Conservation (phyloP, 2,888 invertebrate genomes). For the Caprella mutica region DNA sequence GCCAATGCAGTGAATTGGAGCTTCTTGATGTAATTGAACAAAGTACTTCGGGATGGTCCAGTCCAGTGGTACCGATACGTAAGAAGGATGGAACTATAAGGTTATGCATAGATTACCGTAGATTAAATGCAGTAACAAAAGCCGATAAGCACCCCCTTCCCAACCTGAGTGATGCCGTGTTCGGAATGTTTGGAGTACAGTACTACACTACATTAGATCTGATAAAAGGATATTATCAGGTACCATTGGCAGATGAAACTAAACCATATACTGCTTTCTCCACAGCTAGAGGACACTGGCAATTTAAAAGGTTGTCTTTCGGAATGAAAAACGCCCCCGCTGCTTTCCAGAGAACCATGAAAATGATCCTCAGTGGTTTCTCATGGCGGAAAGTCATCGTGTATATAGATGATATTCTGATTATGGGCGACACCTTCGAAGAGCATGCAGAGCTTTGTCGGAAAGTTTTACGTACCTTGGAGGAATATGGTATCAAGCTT, state of each 20-base stretch:
- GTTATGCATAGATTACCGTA: neutral
- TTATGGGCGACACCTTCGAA: neutral
- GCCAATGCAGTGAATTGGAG: neutral
- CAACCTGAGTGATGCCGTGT: neutral
- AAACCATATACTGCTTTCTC: slow-evolving; percentile 6
- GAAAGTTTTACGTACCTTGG: neutral
- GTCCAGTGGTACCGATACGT: neutral
- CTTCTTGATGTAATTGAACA: neutral
- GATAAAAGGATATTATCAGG: neutral
- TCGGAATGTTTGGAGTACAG: neutral
- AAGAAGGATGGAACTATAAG: neutral
- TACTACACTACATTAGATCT: neutral
- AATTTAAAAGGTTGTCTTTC: neutral
- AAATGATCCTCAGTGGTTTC: neutral
- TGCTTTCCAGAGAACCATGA: neutral
- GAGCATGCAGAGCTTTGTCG: neutral
- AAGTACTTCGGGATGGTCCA: neutral
- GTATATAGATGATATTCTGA: neutral
- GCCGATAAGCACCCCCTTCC: neutral
- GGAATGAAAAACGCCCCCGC: neutral
- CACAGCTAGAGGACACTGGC: neutral
- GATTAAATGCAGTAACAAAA: neutral
- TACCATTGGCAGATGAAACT: neutral
- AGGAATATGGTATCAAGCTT: neutral
- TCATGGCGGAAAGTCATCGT: neutral